Percentiles rank a stretch among this genome's conserved stretches.
phyloP scores from a whole-genome alignment of 92 coral and sea anemone genomes.

The Bergia puertoricense region DNA sequence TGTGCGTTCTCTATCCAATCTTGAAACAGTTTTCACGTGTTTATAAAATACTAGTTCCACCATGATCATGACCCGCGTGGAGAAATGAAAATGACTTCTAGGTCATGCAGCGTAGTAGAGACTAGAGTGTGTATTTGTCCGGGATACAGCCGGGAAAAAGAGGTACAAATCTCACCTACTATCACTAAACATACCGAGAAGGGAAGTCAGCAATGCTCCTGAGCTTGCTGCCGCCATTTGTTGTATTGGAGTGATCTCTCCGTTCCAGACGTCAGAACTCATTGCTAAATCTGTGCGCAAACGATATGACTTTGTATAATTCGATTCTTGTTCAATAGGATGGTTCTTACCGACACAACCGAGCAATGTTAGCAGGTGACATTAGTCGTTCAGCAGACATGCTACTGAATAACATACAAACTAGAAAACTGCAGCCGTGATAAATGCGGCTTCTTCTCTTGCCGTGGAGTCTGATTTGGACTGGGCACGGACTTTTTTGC shows the following conservation, averaged over 20 bases:
- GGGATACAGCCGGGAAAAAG: neutral
- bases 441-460: too few species aligned
- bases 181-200: conserved; percentile 67
- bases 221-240: conserved; percentile 89
- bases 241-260: conserved; percentile 83
- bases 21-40: too few species aligned
- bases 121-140: neutral
- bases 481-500: too few species aligned
- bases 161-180: neutral
- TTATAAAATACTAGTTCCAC: too few species aligned
- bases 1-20: too few species aligned
- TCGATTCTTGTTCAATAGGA: neutral
- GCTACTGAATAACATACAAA: neutral
- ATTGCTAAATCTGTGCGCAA: neutral
- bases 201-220: conserved; percentile 88
- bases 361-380: neutral
- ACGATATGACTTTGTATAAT: neutral
- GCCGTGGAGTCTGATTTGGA: too few species aligned
- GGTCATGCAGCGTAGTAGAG: too few species aligned
- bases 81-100: too few species aligned
- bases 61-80: too few species aligned
- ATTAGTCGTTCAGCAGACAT: neutral
- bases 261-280: conserved; percentile 43
- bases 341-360: neutral
- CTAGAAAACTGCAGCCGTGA: too few species aligned